Base-by-base conservation (phyloP, 2,113 vertebrate genomes). In the Myrmecobius fasciatus region DNA sequence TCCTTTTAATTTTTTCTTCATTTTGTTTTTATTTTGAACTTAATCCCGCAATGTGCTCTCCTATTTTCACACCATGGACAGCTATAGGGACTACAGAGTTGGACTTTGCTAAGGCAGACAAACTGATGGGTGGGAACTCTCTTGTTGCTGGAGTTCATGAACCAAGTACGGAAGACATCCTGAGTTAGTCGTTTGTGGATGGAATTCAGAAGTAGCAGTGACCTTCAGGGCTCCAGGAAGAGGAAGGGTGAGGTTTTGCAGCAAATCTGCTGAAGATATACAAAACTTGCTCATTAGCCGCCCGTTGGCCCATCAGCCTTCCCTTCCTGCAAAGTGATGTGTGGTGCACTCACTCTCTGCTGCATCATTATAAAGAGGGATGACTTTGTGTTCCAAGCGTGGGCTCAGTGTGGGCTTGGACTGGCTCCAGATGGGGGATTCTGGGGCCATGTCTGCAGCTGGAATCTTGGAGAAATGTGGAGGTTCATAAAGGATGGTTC, bases 301-400 rank as follows among this genome's bases (percentile, higher is more conserved):
- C 47, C 94, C 96, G 96, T 97, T 92, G 95, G 67, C 14, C 31
- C 60, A 1, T 92, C 97, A 97, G 95, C 28, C 56, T 53, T 96
- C 97, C 96, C 97, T 98, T 98, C 95, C 97, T 8, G 97, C 97
- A 91, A 88, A 89, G 95, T 51, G 94, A 46, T 97, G 96, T 54
- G n/a, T 22, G 67, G 20, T 0, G 36, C 20, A 0, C 67, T 24
- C n/a, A 0, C 36, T 22, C 17, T 83, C 17, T 6, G 67, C 67
- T 43, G 67, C 67, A 83, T 2, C n/a, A 1, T 83, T 83, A 43
- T 43, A 20, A 24, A 83, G 67, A 60, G 56, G 54, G 56, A 28
- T 25, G 54, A 48, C 2, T 91, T 10, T 22, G 90, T 24, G 46
- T 56, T 31, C 46, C 0, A 20, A 17, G n/a, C 0, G 3, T 53